Evolutionary conservation across 2,797 vertebrate species (phyloP), one percentile per base, ranked within the genome.

Genomic region (Pipistrellus pygmaeus): DNA sequence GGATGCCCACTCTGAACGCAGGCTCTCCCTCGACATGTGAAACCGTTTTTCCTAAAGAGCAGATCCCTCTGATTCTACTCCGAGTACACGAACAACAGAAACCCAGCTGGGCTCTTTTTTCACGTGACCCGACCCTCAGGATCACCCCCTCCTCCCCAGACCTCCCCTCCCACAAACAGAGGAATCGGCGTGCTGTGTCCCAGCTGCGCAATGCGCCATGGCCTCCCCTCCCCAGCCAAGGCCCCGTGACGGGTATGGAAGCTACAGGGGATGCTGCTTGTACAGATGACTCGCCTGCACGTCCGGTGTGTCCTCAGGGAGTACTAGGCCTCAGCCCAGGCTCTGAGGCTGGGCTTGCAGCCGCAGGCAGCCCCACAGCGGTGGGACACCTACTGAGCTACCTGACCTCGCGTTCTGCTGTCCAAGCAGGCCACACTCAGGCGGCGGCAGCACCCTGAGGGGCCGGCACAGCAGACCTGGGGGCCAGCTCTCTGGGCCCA

Each of bases 21-120:
- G 13, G 9, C 21, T 5, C 0, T 32, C 27, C 15, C 32, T 21
- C 32, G 27, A 72, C 35, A 13, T 5, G 20, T 23, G 46, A 57
- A 32, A 32, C 77, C 46, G 30, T n/a, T 4, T 77, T 72, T 78
- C 48, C 84, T 57, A 30, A 30, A 80, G 72, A 51, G 27, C 62
- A 88, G 32, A 57, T 44, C n/a, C 41, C 46, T 83, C 83, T 8
- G 55, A 83, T 30, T 93, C 55, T 73, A 57, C 46, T 62, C 83
- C 1, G 1, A 41, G 78, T 38, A 41, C 2, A 38, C 17, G 27
- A 85, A n/a, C n/a, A n/a, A n/a, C n/a, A n/a, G n/a, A n/a, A 88
- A 80, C 68, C 55, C 60, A 69, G 66, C 5, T 27, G 3, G 1
- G 18, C n/a, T 48, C 53, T 20, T 41, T n/a, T 57, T 30, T 14